Evolutionary conservation across 1,140 invertebrate species (phyloP).

Genomic region (Dinoponera quadriceps): DNA sequence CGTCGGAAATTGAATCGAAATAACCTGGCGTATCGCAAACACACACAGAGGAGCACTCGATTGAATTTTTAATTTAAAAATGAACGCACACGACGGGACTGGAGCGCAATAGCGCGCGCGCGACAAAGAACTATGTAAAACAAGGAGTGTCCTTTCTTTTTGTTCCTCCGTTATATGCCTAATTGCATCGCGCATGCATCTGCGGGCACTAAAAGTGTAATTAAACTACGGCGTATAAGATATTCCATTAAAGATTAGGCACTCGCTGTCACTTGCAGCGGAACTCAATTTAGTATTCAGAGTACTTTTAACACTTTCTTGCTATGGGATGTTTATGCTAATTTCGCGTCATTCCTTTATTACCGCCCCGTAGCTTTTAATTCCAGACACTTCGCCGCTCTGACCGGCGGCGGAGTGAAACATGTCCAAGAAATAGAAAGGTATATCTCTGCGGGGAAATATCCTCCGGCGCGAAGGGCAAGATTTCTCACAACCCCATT

Average conservation of each 20-base stretch:
- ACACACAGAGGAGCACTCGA: too few relatives aligned
- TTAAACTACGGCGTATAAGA: constrained; percentile 27
- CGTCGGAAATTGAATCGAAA: not conserved
- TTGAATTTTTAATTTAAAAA: constrained; percentile 13
- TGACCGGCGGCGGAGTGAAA: not conserved
- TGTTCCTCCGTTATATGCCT: constrained; percentile 22
- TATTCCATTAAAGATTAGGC: constrained; percentile 39
- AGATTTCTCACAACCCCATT: not conserved
- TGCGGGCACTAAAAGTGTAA: constrained; percentile 26
- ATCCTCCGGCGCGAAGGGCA: not conserved
- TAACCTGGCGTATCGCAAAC: not conserved
- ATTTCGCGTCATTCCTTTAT: not conserved
- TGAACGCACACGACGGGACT: not conserved
- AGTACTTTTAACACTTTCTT: not conserved
- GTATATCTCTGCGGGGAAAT: not conserved
- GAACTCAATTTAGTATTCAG: not conserved
- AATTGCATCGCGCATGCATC: constrained; percentile 14
- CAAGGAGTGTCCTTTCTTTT: constrained; percentile 15
- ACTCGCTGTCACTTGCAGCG: not conserved
- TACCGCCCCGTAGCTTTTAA: not conserved
- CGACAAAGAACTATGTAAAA: not conserved
- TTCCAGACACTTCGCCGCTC: not conserved
- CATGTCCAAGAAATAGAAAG: not conserved
- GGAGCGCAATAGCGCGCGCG: not conserved
- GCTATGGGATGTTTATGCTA: not conserved